A percentile compares a stretch with the other conserved stretches of the same genome.
phyloP scores from a whole-genome alignment of 2,888 invertebrate genomes.

The Andrena praecox region DNA sequence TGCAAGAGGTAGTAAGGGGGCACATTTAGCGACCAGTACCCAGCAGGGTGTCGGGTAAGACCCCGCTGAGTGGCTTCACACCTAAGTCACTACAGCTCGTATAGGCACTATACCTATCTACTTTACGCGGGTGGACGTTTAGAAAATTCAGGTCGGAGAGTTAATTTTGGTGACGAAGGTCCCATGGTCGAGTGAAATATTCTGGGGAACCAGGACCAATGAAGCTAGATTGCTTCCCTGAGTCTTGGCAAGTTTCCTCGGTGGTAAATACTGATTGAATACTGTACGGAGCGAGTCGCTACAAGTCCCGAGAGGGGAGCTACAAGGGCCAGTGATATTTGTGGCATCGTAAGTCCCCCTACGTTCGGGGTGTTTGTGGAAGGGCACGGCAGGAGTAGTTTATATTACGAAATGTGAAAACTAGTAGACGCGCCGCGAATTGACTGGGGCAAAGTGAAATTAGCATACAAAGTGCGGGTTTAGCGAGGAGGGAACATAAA shows the following conservation, averaged over 20 bases:
- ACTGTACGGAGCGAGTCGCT: neutral
- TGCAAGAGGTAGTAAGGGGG: too few relatives aligned
- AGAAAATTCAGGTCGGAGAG: neutral
- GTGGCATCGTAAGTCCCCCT: neutral
- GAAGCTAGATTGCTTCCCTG: neutral
- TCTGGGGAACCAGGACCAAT: neutral
- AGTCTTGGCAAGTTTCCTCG: too few relatives aligned
- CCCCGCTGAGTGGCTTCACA: too few relatives aligned
- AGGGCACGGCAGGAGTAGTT: neutral
- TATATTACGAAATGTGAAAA: neutral
- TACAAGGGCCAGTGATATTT: neutral
- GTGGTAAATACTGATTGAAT: too few relatives aligned
- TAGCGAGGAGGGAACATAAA: conserved; percentile 30
- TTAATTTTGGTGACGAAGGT: conserved; percentile 11
- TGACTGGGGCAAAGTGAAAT: conserved; percentile 25
- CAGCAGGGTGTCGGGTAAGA: too few relatives aligned
- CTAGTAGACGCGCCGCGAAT: neutral
- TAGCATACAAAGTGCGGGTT: conserved; percentile 28
- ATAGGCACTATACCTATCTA: too few relatives aligned
- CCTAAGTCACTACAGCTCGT: too few relatives aligned
- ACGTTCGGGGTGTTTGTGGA: neutral
- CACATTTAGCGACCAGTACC: too few relatives aligned
- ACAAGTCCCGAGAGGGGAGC: neutral
- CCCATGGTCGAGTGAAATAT: neutral
- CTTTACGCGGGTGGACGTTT: neutral